Evolutionary conservation across 2,113 vertebrate species (phyloP).

Genomic region (Oreotrochilus melanogaster): DNA sequence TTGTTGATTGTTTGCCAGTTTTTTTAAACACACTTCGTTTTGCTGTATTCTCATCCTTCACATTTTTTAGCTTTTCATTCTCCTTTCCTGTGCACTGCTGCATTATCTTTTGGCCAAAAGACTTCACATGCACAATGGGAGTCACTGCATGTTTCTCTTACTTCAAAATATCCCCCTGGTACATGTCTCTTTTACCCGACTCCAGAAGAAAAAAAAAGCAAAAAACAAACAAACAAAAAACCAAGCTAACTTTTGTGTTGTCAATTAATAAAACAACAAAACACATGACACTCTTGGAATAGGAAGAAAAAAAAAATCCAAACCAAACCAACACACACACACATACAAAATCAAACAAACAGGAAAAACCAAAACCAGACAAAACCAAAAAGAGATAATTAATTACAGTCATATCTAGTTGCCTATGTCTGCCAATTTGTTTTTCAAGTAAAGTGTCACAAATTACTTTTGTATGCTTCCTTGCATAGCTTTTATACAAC

Average conservation of each 20-base stretch:
- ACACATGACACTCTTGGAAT: neutral
- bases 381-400: neutral
- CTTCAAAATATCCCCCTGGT: neutral
- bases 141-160: neutral
- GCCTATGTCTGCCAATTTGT: neutral
- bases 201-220: neutral
- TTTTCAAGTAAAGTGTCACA: neutral
- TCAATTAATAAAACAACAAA: neutral
- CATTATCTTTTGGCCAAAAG: neutral
- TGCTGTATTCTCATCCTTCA: neutral
- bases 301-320: neutral
- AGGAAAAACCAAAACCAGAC: neutral
- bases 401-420: neutral
- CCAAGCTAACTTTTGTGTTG: neutral
- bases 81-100: neutral
- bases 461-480: neutral
- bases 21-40: neutral
- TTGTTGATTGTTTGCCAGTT: no score
- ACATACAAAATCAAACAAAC: neutral
- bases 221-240: neutral
- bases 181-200: neutral
- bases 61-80: neutral
- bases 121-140: neutral
- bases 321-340: neutral
- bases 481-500: neutral